Base-by-base conservation (phyloP, 2,113 vertebrate species). In the Corythoichthys intestinalis region DNA sequence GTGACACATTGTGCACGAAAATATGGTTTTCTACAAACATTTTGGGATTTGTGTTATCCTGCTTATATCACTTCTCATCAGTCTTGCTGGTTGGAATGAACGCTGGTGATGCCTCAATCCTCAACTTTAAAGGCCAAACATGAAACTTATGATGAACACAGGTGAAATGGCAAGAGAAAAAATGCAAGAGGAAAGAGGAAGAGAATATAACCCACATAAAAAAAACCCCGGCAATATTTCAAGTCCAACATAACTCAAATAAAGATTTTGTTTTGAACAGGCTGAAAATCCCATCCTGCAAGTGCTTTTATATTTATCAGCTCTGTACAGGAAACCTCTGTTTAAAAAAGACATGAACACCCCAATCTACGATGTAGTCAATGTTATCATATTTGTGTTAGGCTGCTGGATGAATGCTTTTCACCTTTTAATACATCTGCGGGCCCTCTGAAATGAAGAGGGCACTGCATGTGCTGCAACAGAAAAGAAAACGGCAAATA, bases 321-420 rank as follows among this genome's bases (percentile, higher is more conserved):
- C 63, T 1, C 48, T 12, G 14, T 65, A 71, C 82, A 81, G 68
- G 83, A 72, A 66, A 60, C 44, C 71, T 77, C 74, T 77, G 46
- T 79, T 83, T 71, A 79, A 76, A 78, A 82, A 70, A 34, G 11
- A 56, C 2, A 2, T 6, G 15, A 28, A 56, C n/a, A 28, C 79
- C 67, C 72, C 83, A 79, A 66, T 82, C 72, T 78, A 78, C 81
- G 77, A 85, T 83, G 75, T 65, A 77, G 72, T 73, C 81, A 83
- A 87, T 83, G 78, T 84, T 86, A 84, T 88, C 86, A 69, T 66
- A 69, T 80, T 70, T 72, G 73, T 83, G 88, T 85, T 81, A 81
- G 83, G 77, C 69, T 10, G 82, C 75, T 61, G 77, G 76, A 67
- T 39, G 54, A 56, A 77, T 78, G 74, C 70, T 85, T 88, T 86